These are phyloP conservation scores for Eubasilissa regina DNA, from an alignment of 1,140 invertebrate genomes.

Conservation along the genomic window DNA sequence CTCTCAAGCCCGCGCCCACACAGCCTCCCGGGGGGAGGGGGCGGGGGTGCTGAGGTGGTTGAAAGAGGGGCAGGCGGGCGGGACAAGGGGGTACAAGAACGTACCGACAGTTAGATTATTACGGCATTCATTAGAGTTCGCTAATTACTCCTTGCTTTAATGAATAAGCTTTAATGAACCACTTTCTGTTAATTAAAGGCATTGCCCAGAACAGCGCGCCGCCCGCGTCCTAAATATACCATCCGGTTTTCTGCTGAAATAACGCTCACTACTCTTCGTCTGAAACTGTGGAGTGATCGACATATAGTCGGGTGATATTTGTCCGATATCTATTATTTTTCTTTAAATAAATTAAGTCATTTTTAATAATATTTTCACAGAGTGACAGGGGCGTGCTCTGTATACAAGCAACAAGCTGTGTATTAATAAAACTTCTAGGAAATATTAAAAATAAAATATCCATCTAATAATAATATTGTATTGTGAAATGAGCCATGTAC, in stretches of 20 bases:
- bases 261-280: slow-evolving; percentile 16
- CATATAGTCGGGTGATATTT: too few species aligned
- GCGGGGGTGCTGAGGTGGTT: not conserved
- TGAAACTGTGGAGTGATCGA: slow-evolving; percentile 14
- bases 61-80: not conserved
- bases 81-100: slow-evolving; percentile 48
- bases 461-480: too few species aligned
- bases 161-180: slow-evolving; percentile 90
- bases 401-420: too few species aligned
- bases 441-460: too few species aligned
- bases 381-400: too few species aligned
- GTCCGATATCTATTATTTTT: too few species aligned
- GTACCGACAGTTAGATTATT: slow-evolving; percentile 74
- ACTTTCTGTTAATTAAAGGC: slow-evolving; percentile 90
- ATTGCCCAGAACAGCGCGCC: slow-evolving; percentile 67
- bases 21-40: not conserved
- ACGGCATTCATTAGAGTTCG: slow-evolving; percentile 84
- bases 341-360: too few species aligned
- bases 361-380: too few species aligned
- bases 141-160: slow-evolving; percentile 90
- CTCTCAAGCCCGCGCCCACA: not conserved
- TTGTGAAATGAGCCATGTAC: too few species aligned
- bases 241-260: slow-evolving; percentile 45
- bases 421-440: too few species aligned
- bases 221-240: slow-evolving; percentile 54